phyloP scores from a whole-genome alignment of 2,113 vertebrate species.

The Phylloscopus whistleri region DNA sequence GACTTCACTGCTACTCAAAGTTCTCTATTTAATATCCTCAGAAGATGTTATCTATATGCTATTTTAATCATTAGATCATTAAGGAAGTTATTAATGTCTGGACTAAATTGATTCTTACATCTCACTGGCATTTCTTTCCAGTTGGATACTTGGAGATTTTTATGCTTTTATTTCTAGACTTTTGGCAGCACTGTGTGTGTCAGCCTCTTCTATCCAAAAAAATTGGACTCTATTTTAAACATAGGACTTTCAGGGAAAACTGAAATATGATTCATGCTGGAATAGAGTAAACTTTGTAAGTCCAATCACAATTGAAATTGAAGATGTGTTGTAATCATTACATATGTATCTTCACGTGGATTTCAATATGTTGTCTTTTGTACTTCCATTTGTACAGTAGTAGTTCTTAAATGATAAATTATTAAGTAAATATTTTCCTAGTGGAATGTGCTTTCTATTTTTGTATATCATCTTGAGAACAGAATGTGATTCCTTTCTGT shows the following conservation, averaged over 20 bases:
- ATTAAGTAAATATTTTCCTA: conserved; percentile 55
- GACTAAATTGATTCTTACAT: conserved; percentile 12
- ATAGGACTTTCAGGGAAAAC: neutral
- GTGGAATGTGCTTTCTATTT: conserved; percentile 62
- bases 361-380: neutral
- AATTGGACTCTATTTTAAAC: neutral
- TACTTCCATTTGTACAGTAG: conserved; percentile 24
- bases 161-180: neutral
- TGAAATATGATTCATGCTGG: neutral
- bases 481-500: conserved; percentile 48
- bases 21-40: conserved; percentile 14
- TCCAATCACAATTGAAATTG: neutral
- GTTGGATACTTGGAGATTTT: neutral
- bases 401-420: conserved; percentile 56
- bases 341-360: neutral
- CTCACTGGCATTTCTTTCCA: conserved; percentile 5
- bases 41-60: conserved; percentile 35
- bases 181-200: neutral
- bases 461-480: conserved; percentile 45
- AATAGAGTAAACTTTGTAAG: neutral
- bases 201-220: neutral
- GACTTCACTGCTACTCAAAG: neutral
- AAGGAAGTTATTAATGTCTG: conserved; percentile 46
- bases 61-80: conserved; percentile 56
- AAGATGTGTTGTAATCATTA: neutral